These are phyloP conservation scores for Crax fasciolata DNA, from an alignment of 2,797 vertebrate genomes.

Conservation along the genomic window DNA sequence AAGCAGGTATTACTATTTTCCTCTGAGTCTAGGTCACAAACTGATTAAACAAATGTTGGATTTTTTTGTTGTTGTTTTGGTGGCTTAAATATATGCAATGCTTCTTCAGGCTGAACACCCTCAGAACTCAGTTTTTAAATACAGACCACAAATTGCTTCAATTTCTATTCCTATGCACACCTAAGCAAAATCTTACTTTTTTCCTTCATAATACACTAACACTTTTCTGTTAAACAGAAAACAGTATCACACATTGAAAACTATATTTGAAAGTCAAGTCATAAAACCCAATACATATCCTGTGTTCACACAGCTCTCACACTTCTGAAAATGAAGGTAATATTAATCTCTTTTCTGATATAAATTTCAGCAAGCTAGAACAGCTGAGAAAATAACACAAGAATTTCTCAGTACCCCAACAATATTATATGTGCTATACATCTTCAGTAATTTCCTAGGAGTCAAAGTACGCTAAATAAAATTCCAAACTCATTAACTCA, in stretches of 20 bases:
- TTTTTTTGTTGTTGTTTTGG: background rate
- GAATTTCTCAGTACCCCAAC: background rate
- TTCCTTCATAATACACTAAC: accelerated
- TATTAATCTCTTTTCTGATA: background rate
- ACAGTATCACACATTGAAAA: background rate
- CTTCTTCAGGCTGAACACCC: background rate
- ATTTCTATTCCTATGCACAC: background rate
- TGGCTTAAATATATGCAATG: background rate
- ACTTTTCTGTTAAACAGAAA: background rate
- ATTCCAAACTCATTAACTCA: background rate
- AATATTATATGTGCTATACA: accelerated
- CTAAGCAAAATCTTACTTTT: background rate
- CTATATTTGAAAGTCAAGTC: background rate
- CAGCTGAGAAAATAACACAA: background rate
- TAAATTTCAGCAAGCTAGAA: slow-evolving; percentile 6
- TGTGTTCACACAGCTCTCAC: background rate
- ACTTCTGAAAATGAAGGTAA: background rate
- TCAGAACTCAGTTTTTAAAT: background rate
- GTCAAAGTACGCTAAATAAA: no score
- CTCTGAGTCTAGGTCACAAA: background rate
- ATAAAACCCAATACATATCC: background rate
- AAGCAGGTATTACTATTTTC: background rate
- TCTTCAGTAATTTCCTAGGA: background rate
- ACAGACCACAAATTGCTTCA: background rate
- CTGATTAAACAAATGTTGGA: background rate